Evolutionary conservation across 2,888 invertebrate species (phyloP), one percentile per base, ranked within the genome.

Genomic region (Tillus elongatus): DNA sequence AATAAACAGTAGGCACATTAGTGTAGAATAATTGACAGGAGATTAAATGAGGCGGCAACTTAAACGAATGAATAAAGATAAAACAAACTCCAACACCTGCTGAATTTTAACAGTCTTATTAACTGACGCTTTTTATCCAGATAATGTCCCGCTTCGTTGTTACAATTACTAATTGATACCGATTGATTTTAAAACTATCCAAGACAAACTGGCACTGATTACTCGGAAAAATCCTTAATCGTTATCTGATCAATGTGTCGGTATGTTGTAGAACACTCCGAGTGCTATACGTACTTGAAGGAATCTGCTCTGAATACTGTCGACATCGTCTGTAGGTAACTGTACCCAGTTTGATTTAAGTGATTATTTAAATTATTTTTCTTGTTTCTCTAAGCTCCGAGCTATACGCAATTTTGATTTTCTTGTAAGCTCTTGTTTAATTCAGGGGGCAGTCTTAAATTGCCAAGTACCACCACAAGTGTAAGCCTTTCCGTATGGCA

Each of bases 111-210:
- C 45, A 45, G 51, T 44, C 50, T 47, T 45, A 53, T 53, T 55
- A 51, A 47, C 41, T 38, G 46, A 47, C 44, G 44, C 44, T 50
- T 51, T 52, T 50, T 52, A 45, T 47, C 29, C 24, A 40, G 50
- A 53, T 53, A 52, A 51, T 51, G 50, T 52, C 49, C 49, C 45
- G 35, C 37, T 19, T 19, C 24, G 6, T 36, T 52, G 52, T 49
- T 52, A 54, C 54, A 54, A 51, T 53, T 54, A 55, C 55, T 52
- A 55, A 55, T 55, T 51, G 53, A 51, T 52, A 49, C 46, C 51
- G 49, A 53, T 52, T 51, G 46, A 46, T 44, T 46, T 46, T 44
- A 33, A 42, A 44, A 40, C 40, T 37, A 34, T 37, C 24, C n/a
- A 19, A 6, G 24, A 19, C 24, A 41, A 43, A 39, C 44, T 37